phyloP scores from a whole-genome alignment of 2,797 vertebrate genomes.

The Rhinichthys osculus region DNA sequence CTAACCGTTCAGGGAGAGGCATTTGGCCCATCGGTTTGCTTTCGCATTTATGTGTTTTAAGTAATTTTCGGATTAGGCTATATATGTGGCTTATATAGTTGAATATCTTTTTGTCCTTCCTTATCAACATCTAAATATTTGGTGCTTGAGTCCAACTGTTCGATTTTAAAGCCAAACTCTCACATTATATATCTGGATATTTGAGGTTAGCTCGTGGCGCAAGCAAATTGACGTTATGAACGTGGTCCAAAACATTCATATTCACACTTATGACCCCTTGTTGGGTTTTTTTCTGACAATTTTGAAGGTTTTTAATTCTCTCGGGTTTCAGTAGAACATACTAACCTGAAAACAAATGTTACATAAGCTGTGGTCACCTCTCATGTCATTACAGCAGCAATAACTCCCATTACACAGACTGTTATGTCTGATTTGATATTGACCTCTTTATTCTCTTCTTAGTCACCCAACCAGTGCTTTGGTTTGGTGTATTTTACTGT shows the following conservation, averaged over 20 bases:
- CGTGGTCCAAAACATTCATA: not conserved
- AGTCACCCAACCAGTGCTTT: not conserved
- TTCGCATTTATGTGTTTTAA: not conserved
- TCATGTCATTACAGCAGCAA: slow-evolving; percentile 25
- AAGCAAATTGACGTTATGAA: slow-evolving; percentile 21
- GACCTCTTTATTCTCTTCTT: not conserved
- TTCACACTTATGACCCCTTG: not conserved
- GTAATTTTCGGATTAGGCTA: not conserved
- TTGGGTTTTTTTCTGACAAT: not conserved
- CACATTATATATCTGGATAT: not conserved
- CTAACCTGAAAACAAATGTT: slow-evolving; percentile 21
- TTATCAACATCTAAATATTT: not conserved
- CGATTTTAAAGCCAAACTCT: not conserved
- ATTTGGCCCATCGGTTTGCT: slow-evolving; percentile 6
- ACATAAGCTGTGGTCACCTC: slow-evolving; percentile 35
- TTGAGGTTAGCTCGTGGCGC: slow-evolving; percentile 35
- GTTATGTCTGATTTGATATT: slow-evolving; percentile 25
- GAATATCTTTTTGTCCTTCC: not conserved
- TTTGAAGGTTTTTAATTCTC: not conserved
- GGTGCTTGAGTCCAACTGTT: not conserved
- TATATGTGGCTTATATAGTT: not conserved
- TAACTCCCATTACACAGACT: slow-evolving; percentile 12
- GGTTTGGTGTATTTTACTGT: not conserved
- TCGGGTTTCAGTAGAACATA: not conserved
- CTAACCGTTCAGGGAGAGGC: slow-evolving; percentile 4